Evolutionary conservation across 2,113 vertebrate genomes (phyloP), one percentile per base, ranked within the genome.

Genomic region (Limanda limanda): DNA sequence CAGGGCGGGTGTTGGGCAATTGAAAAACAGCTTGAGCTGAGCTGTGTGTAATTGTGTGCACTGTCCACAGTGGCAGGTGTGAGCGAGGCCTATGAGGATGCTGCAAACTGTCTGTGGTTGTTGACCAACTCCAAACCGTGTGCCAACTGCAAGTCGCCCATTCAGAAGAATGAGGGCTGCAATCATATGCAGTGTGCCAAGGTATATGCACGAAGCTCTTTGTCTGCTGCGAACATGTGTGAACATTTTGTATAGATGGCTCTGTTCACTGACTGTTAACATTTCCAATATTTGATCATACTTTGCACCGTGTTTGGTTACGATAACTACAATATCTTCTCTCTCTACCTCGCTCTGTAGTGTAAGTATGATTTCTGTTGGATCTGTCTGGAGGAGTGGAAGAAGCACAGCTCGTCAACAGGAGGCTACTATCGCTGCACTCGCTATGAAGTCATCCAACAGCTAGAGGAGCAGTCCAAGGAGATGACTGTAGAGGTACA

Each of bases 131-230:
- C 97, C 84, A 99, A 99, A 89, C 95, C 98, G 0, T 99, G 98
- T 74, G 97, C 98, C 93, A 99, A 98, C 93, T 99, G 98, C 94
- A 99, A 99, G 91, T 99, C 98, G 77, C 98, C 98, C 12, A 99
- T 99, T 93, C 98, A 99, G 94, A 99, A 99, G 96, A 99, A 99
- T 9, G 98, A 99, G 88, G 98, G 98, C 86, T 99, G 98, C 94
- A 99, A 99, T 92, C 98, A 99, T 87, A 99, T 99, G 98, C 97
- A 99, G 79, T 99, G 98, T 95, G 97, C 97, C 88, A 99, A 99
- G 96, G 98, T 99, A 58, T 13, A 64, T 24, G 55, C 61, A 55
- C 45, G 18, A 27, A 70, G 35, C 74, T 54, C 18, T n/a, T 54
- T 54, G 51, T 54, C 51, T 10, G 20, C 51, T 51, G 20, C 2